Base-by-base conservation (phyloP, 30 jellyfish, hydroid and myxozoan genomes). In the Clytia hemisphaerica region DNA sequence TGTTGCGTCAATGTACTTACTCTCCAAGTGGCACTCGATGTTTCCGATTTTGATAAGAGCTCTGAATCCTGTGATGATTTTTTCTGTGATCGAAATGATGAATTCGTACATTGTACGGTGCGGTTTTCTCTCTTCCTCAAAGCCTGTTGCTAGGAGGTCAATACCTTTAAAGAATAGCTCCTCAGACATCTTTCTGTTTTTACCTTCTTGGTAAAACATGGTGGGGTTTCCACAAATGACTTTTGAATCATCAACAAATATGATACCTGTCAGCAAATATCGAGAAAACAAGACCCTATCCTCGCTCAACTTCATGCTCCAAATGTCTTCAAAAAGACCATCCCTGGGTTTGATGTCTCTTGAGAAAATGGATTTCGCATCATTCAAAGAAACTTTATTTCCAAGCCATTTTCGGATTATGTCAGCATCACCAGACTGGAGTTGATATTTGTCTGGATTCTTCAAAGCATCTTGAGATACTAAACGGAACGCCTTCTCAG, bases 141-240 rank as follows among this genome's bases (percentile, higher is more conserved):
- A n/a, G n/a, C n/a, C n/a, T n/a, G n/a, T n/a, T n/a, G n/a, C n/a
- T n/a, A n/a, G n/a, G n/a, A n/a, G n/a, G n/a, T n/a, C n/a, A n/a
- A n/a, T n/a, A n/a, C n/a, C n/a, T n/a, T n/a, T n/a, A n/a, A n/a
- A n/a, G n/a, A n/a, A n/a, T n/a, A n/a, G n/a, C n/a, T n/a, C n/a
- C n/a, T n/a, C n/a, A n/a, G n/a, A n/a, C n/a, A n/a, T n/a, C n/a
- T n/a, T n/a, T n/a, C n/a, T n/a, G n/a, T n/a, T n/a, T n/a, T n/a
- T n/a, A n/a, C n/a, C n/a, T n/a, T n/a, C n/a, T n/a, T n/a, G n/a
- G n/a, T n/a, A 3, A 57, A 57, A 57, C 70, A 57, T 57, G 44
- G 70, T n/a, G 70, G 30, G 19, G 70, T 57, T 57, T 1, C 70
- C 70, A 57, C 16, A 45, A 12, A n/a, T n/a, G n/a, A n/a, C 16